Conservation (phyloP, 1,140 invertebrate genomes). For the Bemisia tabaci region DNA sequence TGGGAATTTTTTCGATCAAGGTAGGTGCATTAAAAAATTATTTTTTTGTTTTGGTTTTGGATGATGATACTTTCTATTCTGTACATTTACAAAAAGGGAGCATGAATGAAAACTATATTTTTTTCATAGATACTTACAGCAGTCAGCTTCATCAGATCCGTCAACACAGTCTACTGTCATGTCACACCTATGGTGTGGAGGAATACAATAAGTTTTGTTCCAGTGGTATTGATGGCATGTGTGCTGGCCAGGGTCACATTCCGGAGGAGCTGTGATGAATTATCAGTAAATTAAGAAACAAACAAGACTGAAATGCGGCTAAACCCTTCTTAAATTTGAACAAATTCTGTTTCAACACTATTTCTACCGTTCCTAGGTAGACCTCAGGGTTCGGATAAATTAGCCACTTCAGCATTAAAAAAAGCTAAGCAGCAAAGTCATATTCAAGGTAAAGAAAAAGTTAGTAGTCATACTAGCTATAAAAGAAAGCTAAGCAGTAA, state of each 20-base stretch:
- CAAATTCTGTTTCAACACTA: not conserved
- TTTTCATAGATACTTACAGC: constrained; percentile 82
- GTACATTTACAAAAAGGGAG: too few species aligned
- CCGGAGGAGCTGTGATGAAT: constrained; percentile 60
- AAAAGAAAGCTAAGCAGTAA: too few species aligned
- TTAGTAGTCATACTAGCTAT: too few species aligned
- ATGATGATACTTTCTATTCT: too few species aligned
- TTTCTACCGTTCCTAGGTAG: not conserved
- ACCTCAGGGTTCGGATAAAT: not conserved
- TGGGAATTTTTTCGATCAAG: too few species aligned
- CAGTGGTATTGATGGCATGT: constrained; percentile 81
- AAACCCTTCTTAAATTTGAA: not conserved
- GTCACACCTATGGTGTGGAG: constrained; percentile 79
- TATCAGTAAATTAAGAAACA: constrained; percentile 14
- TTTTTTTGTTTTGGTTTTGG: too few species aligned
- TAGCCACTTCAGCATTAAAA: not conserved
- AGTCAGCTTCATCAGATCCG: constrained; percentile 82
- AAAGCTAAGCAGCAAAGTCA: too few species aligned
- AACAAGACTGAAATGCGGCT: not conserved
- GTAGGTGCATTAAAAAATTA: too few species aligned
- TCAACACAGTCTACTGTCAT: constrained; percentile 87
- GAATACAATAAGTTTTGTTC: constrained; percentile 87
- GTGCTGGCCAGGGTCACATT: constrained; percentile 71
- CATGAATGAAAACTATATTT: too few species aligned
- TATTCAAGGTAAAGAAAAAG: too few species aligned